Conservation (phyloP, 2,797 vertebrate species). For the Pristis pectinata region DNA sequence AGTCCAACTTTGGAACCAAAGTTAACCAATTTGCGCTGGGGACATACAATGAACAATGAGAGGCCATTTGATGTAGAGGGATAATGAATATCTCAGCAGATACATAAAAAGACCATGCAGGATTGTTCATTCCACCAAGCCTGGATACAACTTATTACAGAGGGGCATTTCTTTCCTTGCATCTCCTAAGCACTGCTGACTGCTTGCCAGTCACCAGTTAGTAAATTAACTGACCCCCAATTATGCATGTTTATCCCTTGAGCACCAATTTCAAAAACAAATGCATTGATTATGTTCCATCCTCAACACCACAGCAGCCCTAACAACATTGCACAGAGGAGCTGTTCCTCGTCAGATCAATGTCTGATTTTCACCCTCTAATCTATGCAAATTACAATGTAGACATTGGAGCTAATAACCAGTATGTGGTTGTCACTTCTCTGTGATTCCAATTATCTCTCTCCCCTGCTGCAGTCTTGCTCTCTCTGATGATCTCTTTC, state of each 20-base stretch:
- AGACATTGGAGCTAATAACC: neutral
- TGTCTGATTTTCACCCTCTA: slow-evolving; percentile 6
- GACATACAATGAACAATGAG: neutral
- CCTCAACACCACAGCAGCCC: neutral
- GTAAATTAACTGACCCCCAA: neutral
- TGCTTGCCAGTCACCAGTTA: neutral
- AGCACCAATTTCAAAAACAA: neutral
- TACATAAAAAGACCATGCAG: neutral
- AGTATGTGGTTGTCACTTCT: slow-evolving; percentile 16
- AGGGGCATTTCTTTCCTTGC: neutral
- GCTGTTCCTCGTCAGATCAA: neutral
- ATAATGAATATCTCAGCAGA: neutral
- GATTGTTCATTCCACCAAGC: neutral
- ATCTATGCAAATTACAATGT: slow-evolving; percentile 30
- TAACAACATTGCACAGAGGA: neutral
- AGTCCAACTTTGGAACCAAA: neutral
- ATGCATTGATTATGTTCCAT: neutral
- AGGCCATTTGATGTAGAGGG: neutral
- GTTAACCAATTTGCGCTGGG: neutral
- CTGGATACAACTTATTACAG: neutral
- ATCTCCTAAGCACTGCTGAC: neutral
- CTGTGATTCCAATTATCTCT: slow-evolving; percentile 21
- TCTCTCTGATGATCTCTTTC: neutral
- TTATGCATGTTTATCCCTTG: neutral
- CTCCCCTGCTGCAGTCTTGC: neutral